Evolutionary conservation across 23 tunicate genomes (phyloP).

Genomic region (Clavelina lepadiformis): DNA sequence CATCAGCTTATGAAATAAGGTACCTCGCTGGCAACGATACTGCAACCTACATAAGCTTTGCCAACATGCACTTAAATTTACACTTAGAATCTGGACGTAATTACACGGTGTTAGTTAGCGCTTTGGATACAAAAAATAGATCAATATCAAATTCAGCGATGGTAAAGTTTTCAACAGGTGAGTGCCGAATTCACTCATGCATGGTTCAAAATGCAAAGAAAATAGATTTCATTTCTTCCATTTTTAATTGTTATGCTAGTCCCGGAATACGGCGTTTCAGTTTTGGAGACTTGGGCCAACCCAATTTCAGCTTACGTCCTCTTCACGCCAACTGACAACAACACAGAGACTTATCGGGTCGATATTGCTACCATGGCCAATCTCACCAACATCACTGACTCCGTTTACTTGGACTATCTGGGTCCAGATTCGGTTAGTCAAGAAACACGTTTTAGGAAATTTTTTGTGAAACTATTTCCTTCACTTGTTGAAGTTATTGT

Average conservation of each 20-base stretch:
- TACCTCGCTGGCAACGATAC: background rate
- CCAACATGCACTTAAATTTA: background rate
- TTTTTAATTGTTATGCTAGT: too few species aligned
- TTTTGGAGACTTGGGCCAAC: conserved; percentile 16
- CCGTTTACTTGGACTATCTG: background rate
- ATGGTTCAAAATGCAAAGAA: too few species aligned
- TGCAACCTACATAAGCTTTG: background rate
- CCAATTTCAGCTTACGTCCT: conserved; percentile 28
- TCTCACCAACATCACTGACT: conserved; percentile 12
- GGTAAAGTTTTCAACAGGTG: conserved; percentile 8
- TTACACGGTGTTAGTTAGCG: background rate
- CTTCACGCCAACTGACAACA: conserved; percentile 13
- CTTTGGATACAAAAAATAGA: background rate
- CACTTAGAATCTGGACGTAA: background rate
- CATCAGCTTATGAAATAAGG: background rate
- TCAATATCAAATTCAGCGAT: background rate
- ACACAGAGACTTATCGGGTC: conserved; percentile 8
- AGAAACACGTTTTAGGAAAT: too few species aligned
- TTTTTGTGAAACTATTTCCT: too few species aligned
- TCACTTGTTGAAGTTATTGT: too few species aligned
- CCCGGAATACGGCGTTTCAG: conserved; percentile 7
- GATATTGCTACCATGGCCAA: conserved; percentile 7
- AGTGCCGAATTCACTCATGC: too few species aligned
- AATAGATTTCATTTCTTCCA: too few species aligned
- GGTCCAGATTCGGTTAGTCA: conserved; percentile 1